Evolutionary conservation across 2,113 vertebrate species (phyloP).

Genomic region (Antennarius striatus): DNA sequence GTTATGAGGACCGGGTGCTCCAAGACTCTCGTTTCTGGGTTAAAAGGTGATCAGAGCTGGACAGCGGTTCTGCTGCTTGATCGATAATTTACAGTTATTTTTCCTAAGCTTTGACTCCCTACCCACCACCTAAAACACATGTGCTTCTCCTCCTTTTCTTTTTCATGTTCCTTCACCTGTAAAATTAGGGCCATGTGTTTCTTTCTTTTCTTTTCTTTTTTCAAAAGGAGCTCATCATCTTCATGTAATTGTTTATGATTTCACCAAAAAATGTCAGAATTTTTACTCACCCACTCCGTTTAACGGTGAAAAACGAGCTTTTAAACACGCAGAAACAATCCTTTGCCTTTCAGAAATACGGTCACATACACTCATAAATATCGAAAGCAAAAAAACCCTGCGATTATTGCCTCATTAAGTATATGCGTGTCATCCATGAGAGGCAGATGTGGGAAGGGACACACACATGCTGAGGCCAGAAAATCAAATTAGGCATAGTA

Average conservation of each 20-base stretch:
- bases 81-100: conserved; percentile 79
- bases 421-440: conserved; percentile 33
- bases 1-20: conserved; percentile 62
- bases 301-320: conserved; percentile 9
- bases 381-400: conserved; percentile 8
- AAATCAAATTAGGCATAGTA: conserved; percentile 73
- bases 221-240: conserved; percentile 15
- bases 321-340: conserved; percentile 12
- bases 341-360: conserved; percentile 28
- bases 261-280: neutral
- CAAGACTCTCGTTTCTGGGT: conserved; percentile 66
- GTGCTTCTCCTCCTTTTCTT: conserved; percentile 37
- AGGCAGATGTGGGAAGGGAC: conserved; percentile 62
- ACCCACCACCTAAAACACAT: conserved; percentile 54
- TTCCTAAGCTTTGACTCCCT: conserved; percentile 44
- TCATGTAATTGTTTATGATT: neutral
- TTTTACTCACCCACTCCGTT: neutral
- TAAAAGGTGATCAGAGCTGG: conserved; percentile 63
- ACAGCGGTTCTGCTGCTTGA: conserved; percentile 63
- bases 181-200: conserved; percentile 49
- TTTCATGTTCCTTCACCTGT: conserved; percentile 36
- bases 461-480: conserved; percentile 68
- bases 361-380: conserved; percentile 33
- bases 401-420: conserved; percentile 45
- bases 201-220: conserved; percentile 57